Percentiles rank a stretch among this genome's conserved stretches.
Evolutionary conservation across 2,888 invertebrate species (phyloP).

Genomic region (Harpagoxenus sublaevis): DNA sequence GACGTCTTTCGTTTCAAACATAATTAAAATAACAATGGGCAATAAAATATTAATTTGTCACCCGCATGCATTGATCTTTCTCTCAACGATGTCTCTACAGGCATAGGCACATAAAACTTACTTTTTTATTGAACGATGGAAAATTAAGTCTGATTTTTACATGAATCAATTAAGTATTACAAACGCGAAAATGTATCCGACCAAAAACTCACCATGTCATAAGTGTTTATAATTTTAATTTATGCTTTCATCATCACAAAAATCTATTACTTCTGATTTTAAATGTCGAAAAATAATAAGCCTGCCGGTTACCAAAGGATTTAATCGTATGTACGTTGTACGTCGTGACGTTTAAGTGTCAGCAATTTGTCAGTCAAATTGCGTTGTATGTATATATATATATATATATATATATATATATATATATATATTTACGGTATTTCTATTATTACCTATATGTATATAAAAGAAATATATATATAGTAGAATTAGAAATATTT

Average conservation of each 20-base stretch:
- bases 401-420: conserved; percentile 63
- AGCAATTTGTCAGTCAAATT: conserved; percentile 41
- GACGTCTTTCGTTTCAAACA: background rate
- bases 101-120: background rate
- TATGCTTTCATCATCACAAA: conserved; percentile 55
- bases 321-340: conserved; percentile 48
- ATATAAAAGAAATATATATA: conserved; percentile 50
- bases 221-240: conserved; percentile 43
- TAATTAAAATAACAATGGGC: background rate
- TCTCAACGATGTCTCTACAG: background rate
- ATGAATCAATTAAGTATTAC: conserved; percentile 28
- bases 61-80: background rate
- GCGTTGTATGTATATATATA: conserved; percentile 38
- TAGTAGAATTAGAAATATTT: conserved; percentile 40
- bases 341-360: conserved; percentile 56
- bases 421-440: conserved; percentile 78
- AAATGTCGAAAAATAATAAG: conserved; percentile 63
- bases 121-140: background rate
- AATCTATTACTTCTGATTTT: conserved; percentile 62
- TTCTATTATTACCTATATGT: conserved; percentile 73
- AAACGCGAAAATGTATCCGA: conserved; percentile 64
- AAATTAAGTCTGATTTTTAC: conserved; percentile 20
- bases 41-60: conserved; percentile 1
- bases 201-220: conserved; percentile 71
- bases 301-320: conserved; percentile 60